These are phyloP conservation scores for Mastomys coucha DNA, from an alignment of 2,113 vertebrate genomes.

Conservation along the genomic window DNA sequence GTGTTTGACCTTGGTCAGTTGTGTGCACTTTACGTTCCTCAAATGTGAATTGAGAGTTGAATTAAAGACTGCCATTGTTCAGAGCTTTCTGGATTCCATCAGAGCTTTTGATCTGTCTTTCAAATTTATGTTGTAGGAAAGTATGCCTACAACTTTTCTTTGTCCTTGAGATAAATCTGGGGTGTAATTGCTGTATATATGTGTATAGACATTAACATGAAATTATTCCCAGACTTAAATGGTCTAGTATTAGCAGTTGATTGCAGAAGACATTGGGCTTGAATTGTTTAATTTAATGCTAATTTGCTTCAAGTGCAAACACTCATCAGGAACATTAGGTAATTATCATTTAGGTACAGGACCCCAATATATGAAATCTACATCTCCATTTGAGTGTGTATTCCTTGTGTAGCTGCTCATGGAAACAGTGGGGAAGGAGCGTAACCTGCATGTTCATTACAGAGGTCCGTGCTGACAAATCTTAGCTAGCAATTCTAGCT, in stretches of 20 bases:
- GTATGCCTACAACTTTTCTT: slow-evolving; percentile 19
- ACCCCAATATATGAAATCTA: slow-evolving; percentile 66
- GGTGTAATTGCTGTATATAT: slow-evolving; percentile 39
- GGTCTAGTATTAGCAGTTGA: slow-evolving; percentile 69
- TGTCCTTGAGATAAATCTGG: slow-evolving; percentile 18
- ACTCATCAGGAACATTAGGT: slow-evolving; percentile 78
- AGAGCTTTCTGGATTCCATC: not conserved
- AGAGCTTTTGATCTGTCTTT: slow-evolving; percentile 25
- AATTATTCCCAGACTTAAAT: slow-evolving; percentile 73
- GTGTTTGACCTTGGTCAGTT: not conserved
- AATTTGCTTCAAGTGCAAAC: slow-evolving; percentile 77
- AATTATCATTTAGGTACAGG: slow-evolving; percentile 76
- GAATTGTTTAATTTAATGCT: slow-evolving; percentile 79
- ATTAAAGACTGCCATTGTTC: not conserved
- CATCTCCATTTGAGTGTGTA: slow-evolving; percentile 50
- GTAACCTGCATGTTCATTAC: slow-evolving; percentile 54
- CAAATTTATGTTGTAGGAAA: slow-evolving; percentile 45
- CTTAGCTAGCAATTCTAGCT: slow-evolving; percentile 63
- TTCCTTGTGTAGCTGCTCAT: slow-evolving; percentile 22
- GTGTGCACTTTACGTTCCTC: slow-evolving; percentile 27
- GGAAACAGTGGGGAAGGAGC: not conserved
- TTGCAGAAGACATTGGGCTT: slow-evolving; percentile 76
- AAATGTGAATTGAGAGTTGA: not conserved
- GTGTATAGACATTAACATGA: slow-evolving; percentile 65
- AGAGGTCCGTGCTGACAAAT: slow-evolving; percentile 54